Evolutionary conservation across 2,113 vertebrate genomes (phyloP), one percentile per base, ranked within the genome.

Genomic region (Coracopsis vasa): DNA sequence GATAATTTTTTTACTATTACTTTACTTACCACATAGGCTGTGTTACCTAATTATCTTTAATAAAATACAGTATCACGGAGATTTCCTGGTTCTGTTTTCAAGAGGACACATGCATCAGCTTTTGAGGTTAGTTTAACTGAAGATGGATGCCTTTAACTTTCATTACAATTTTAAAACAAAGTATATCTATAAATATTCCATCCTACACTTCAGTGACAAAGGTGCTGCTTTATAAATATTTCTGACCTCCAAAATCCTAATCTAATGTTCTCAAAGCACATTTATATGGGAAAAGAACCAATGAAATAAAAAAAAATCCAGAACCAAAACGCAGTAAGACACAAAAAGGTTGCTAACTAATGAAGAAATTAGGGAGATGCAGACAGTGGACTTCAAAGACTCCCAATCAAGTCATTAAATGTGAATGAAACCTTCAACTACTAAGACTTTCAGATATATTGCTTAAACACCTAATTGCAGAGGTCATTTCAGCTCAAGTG

Each of bases 401-500:
- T 80, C 67, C 42, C 33, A 18, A 39, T 54, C 18, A 80, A 84
- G 31, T 54, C 33, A 60, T 47, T 25, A 86, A 81, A 42, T 2
- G 20, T 28, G 35, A 92, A 92, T 16, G 31, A 71, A 60, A 92
- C 69, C 13, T 79, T 90, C n/a, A 29, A 85, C 72, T 18, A 42
- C 33, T 41, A 61, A 1, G 2, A 37, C 42, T 91, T 90, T 72
- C 61, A 74, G 56, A 35, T 53, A 39, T 19, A 66, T 56, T 67
- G 47, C 58, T 83, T 83, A 60, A 96, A 29, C 1, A 15, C 50
- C 75, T 66, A 73, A 92, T 73, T 48, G 67, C 35, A 86, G 85
- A 91, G 96, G 95, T 92, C 35, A 94, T 96, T 96, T 97, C 97
- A 97, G 93, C 77, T 92, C 96, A 96, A 95, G 96, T 91, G 94